These are phyloP conservation scores for Nettapus auritus DNA, from an alignment of 2,113 vertebrate species.

Conservation along the genomic window DNA sequence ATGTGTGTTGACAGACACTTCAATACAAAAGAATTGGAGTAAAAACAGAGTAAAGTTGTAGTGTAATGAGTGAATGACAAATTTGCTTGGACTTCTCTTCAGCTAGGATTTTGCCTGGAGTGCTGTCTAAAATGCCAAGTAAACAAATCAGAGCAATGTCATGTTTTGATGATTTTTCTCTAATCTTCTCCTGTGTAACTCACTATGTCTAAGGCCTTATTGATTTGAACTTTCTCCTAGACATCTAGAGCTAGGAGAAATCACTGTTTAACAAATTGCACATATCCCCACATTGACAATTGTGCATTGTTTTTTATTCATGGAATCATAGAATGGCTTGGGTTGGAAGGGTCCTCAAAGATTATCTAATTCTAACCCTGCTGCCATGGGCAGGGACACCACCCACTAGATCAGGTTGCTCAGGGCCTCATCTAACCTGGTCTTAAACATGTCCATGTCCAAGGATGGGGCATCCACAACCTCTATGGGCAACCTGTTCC, in stretches of 20 bases:
- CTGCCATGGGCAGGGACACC: too few species aligned
- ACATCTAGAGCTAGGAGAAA: background rate
- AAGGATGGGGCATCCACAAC: too few species aligned
- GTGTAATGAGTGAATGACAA: background rate
- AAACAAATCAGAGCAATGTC: background rate
- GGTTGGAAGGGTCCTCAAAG: too few species aligned
- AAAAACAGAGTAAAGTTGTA: background rate
- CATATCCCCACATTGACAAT: rapidly evolving
- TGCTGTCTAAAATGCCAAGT: background rate
- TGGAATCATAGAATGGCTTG: too few species aligned
- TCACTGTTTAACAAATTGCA: background rate
- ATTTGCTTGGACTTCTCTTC: background rate
- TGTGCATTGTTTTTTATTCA: background rate
- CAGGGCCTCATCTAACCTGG: too few species aligned
- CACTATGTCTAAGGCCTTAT: background rate
- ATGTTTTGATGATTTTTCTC: background rate
- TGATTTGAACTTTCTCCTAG: background rate
- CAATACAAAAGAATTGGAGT: background rate
- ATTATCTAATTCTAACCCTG: too few species aligned
- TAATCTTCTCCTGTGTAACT: background rate
- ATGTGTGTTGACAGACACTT: background rate
- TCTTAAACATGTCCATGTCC: too few species aligned
- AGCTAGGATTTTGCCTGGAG: background rate
- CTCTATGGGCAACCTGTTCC: too few species aligned
- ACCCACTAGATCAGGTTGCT: too few species aligned